Evolutionary conservation across 2,113 vertebrate species (phyloP).

Genomic region (Engraulis encrasicolus): DNA sequence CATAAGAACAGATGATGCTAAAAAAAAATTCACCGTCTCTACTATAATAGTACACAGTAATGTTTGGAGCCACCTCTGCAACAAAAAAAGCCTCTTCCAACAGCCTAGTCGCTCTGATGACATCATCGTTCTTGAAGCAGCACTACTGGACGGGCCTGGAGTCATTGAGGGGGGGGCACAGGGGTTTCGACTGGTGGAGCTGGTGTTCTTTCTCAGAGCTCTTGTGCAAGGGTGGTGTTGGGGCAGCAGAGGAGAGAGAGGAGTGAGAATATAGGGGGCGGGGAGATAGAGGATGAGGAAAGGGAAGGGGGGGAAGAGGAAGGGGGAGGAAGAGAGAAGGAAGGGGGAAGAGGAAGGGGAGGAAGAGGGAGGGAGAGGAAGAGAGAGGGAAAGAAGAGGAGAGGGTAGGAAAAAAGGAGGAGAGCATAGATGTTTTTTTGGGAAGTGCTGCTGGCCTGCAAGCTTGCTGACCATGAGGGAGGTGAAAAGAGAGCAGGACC

Average conservation of each 20-base stretch:
- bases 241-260: slow-evolving; percentile 19
- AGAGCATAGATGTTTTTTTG: too few species aligned
- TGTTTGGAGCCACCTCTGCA: slow-evolving; percentile 26
- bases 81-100: slow-evolving; percentile 58
- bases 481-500: too few species aligned
- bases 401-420: too few species aligned
- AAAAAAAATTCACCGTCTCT: slow-evolving; percentile 62
- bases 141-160: slow-evolving; percentile 76
- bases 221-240: slow-evolving; percentile 35
- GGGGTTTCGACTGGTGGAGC: slow-evolving; percentile 14
- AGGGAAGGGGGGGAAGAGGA: slow-evolving; percentile 1
- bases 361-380: slow-evolving; percentile 16
- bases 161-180: slow-evolving; percentile 69
- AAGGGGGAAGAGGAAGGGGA: slow-evolving; percentile 1
- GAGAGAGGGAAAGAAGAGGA: slow-evolving; percentile 66
- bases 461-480: too few species aligned
- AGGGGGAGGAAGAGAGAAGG: slow-evolving; percentile 76
- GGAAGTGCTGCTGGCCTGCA: too few species aligned
- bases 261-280: background rate
- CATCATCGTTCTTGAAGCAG: slow-evolving; percentile 72
- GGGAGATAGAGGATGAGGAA: background rate
- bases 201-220: slow-evolving; percentile 33
- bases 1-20: slow-evolving; percentile 74
- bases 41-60: slow-evolving; percentile 48
- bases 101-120: slow-evolving; percentile 69